These are phyloP conservation scores for Discoglossus pictus DNA, from an alignment of 2,797 vertebrate species.

Conservation along the genomic window DNA sequence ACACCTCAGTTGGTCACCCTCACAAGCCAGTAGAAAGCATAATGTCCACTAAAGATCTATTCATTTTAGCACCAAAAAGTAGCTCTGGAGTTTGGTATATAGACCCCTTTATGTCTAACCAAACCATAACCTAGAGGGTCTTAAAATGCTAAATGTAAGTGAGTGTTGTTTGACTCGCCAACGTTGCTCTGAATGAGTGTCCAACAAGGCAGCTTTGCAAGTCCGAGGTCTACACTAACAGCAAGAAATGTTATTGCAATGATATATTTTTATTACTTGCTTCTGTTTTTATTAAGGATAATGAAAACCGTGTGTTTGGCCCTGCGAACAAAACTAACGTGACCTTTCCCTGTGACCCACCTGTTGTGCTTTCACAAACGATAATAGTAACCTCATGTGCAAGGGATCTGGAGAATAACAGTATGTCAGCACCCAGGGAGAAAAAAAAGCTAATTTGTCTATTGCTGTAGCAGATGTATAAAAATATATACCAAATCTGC, in stretches of 20 bases:
- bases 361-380: conserved; percentile 81
- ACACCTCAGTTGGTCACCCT: conserved; percentile 8
- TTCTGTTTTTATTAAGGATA: conserved; percentile 86
- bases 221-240: conserved; percentile 17
- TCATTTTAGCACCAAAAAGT: too few relatives aligned
- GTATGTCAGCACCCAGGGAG: conserved; percentile 59
- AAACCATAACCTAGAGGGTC: background rate
- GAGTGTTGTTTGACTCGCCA: conserved; percentile 27
- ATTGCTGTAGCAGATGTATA: conserved; percentile 58
- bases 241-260: conserved; percentile 68
- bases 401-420: conserved; percentile 69
- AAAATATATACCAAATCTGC: conserved; percentile 54
- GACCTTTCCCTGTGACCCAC: conserved; percentile 84
- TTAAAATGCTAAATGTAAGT: background rate
- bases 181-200: background rate
- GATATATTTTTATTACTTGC: conserved; percentile 74
- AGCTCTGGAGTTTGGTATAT: background rate
- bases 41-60: too few relatives aligned
- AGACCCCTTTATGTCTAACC: conserved; percentile 1
- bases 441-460: conserved; percentile 59
- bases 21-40: too few relatives aligned
- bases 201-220: background rate
- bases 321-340: conserved; percentile 75
- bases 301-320: conserved; percentile 85
- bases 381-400: conserved; percentile 78